Percentiles rank a stretch among this genome's conserved stretches.
These are phyloP conservation scores for Chelon auratus DNA, from an alignment of 2,797 vertebrate genomes.

Conservation along the genomic window DNA sequence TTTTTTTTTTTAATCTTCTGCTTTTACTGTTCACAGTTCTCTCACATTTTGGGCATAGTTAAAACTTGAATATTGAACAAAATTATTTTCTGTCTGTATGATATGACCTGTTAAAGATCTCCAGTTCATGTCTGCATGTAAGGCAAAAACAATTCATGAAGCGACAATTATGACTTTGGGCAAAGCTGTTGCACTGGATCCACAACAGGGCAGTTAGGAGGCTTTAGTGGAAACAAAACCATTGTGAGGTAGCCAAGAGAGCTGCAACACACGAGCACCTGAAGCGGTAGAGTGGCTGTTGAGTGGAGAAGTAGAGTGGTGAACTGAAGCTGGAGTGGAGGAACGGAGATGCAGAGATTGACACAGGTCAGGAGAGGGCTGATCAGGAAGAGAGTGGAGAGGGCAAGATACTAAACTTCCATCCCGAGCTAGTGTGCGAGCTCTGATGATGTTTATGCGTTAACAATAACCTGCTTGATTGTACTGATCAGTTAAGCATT, in stretches of 20 bases:
- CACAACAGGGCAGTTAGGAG: slow-evolving; percentile 1
- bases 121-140: neutral
- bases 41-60: neutral
- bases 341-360: slow-evolving; percentile 49
- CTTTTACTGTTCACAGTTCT: neutral
- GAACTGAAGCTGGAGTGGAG: slow-evolving; percentile 43
- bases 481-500: neutral
- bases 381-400: slow-evolving; percentile 17
- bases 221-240: slow-evolving; percentile 33
- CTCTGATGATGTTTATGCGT: neutral
- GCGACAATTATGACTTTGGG: neutral
- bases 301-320: slow-evolving; percentile 58
- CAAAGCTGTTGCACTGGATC: slow-evolving; percentile 10
- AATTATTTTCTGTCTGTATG: fast-evolving
- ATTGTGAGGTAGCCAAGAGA: slow-evolving; percentile 18
- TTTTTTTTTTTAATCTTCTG: neutral
- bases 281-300: slow-evolving; percentile 58
- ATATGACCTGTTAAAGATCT: neutral
- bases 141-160: neutral
- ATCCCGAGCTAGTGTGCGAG: slow-evolving; percentile 3
- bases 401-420: slow-evolving; percentile 32
- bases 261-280: slow-evolving; percentile 17
- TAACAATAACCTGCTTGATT: slow-evolving; percentile 2
- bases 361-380: slow-evolving; percentile 19
- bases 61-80: neutral